These are phyloP conservation scores for Xenopus laevis DNA, from an alignment of 2,113 vertebrate species.

Conservation along the genomic window DNA sequence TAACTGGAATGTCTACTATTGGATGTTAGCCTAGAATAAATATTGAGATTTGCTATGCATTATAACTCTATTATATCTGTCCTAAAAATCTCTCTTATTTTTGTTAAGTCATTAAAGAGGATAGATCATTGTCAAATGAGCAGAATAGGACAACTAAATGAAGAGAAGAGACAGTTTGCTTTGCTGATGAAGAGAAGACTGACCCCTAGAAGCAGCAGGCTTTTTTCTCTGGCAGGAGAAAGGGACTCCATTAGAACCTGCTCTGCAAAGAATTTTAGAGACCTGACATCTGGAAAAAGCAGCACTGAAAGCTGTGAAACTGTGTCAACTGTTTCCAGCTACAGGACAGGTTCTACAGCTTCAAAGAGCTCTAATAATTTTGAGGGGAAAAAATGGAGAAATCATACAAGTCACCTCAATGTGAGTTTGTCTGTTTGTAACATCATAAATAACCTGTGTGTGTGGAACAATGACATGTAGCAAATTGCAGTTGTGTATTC, in stretches of 20 bases:
- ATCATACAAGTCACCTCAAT: background rate
- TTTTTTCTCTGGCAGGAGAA: background rate
- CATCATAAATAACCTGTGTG: too few species aligned
- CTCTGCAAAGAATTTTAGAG: constrained; percentile 4
- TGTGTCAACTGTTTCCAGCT: background rate
- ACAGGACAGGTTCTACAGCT: background rate
- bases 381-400: background rate
- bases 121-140: constrained; percentile 41
- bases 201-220: background rate
- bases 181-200: constrained; percentile 41
- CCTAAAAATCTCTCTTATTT: background rate
- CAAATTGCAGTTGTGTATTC: too few species aligned
- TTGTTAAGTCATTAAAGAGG: constrained; percentile 36
- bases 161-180: constrained; percentile 46
- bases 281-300: constrained; percentile 3
- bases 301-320: background rate
- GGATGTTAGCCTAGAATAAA: too few species aligned
- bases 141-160: constrained; percentile 43
- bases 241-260: background rate
- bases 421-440: background rate
- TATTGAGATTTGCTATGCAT: too few species aligned
- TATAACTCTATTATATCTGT: too few species aligned
- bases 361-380: background rate
- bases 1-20: too few species aligned
- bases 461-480: too few species aligned